A percentile compares a stretch with the other conserved stretches of the same genome.
Conservation (phyloP, 2,888 invertebrate species). For the Calameuta idolon region DNA sequence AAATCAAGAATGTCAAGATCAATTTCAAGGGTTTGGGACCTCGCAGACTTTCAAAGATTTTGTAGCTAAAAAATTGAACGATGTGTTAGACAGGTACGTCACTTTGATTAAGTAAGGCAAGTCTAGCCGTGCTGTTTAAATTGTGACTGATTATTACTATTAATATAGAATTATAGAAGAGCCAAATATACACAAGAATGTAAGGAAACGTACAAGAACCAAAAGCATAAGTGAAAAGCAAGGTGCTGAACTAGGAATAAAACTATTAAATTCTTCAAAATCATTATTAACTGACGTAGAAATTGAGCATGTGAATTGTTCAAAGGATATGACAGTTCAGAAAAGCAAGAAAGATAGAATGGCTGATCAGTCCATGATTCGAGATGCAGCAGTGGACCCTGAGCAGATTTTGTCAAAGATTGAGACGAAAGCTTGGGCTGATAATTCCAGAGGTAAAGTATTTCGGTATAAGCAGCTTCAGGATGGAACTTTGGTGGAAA, state of each 20-base stretch:
- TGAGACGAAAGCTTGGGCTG: slow-evolving; percentile 49
- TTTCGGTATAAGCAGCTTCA: slow-evolving; percentile 52
- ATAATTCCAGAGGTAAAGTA: slow-evolving; percentile 42
- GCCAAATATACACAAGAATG: slow-evolving; percentile 10
- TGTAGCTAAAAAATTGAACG: slow-evolving; percentile 52
- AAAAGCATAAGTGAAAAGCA: slow-evolving; percentile 13
- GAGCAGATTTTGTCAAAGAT: slow-evolving; percentile 47
- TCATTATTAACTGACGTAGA: slow-evolving; percentile 27
- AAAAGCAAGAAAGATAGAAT: slow-evolving; percentile 18
- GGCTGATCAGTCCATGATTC: slow-evolving; percentile 31
- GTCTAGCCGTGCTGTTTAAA: too few relatives aligned
- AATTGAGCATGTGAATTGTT: neutral
- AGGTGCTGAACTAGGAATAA: slow-evolving; percentile 40
- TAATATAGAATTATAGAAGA: neutral
- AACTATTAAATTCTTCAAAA: slow-evolving; percentile 43
- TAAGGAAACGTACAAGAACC: slow-evolving; percentile 8
- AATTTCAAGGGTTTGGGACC: slow-evolving; percentile 47
- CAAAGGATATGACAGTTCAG: neutral
- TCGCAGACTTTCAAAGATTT: slow-evolving; percentile 45
- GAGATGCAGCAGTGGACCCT: slow-evolving; percentile 47
- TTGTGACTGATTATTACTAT: neutral
- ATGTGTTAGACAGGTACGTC: slow-evolving; percentile 49
- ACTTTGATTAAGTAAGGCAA: too few relatives aligned
- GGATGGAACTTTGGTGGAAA: slow-evolving; percentile 45
- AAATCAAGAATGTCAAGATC: slow-evolving; percentile 28